A percentile compares a stretch with the other conserved stretches of the same genome.
phyloP scores from a whole-genome alignment of 1,140 invertebrate species.

The Batillaria attramentaria region DNA sequence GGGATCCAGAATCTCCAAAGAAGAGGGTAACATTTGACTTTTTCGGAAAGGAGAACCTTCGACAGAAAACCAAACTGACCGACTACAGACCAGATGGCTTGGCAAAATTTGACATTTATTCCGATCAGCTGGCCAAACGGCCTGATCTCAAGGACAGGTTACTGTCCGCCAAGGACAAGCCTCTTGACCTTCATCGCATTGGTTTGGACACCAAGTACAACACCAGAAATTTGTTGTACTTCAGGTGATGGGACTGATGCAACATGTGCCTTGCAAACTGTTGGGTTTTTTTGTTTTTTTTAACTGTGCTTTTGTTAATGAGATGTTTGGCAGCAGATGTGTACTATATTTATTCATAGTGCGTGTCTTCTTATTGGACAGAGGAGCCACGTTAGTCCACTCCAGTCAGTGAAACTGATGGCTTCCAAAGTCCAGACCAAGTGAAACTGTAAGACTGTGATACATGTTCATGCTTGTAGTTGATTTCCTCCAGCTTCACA shows the following conservation, averaged over 20 bases:
- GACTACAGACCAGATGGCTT: constrained; percentile 34
- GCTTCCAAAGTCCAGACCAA: too few species aligned
- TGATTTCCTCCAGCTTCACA: too few species aligned
- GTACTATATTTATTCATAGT: neutral
- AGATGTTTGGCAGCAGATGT: constrained; percentile 4
- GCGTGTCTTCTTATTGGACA: too few species aligned
- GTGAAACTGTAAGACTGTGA: too few species aligned
- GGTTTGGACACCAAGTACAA: constrained; percentile 38
- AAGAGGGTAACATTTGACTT: constrained; percentile 66
- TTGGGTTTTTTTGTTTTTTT: neutral
- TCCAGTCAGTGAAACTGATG: too few species aligned
- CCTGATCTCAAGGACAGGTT: constrained; percentile 61
- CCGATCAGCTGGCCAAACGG: constrained; percentile 51
- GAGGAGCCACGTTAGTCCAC: too few species aligned
- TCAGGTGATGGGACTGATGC: constrained; percentile 49
- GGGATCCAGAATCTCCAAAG: constrained; percentile 60
- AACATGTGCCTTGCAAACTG: neutral
- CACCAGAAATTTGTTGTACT: constrained; percentile 54
- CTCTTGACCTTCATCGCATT: constrained; percentile 49
- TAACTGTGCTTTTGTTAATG: neutral
- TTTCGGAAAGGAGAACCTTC: constrained; percentile 63
- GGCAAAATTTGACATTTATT: constrained; percentile 44
- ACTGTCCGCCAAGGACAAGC: constrained; percentile 54
- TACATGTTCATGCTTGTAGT: too few species aligned
- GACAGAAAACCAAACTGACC: constrained; percentile 43